Conservation (phyloP, 2,888 invertebrate genomes). For the Synanthedon tipuliformis region DNA sequence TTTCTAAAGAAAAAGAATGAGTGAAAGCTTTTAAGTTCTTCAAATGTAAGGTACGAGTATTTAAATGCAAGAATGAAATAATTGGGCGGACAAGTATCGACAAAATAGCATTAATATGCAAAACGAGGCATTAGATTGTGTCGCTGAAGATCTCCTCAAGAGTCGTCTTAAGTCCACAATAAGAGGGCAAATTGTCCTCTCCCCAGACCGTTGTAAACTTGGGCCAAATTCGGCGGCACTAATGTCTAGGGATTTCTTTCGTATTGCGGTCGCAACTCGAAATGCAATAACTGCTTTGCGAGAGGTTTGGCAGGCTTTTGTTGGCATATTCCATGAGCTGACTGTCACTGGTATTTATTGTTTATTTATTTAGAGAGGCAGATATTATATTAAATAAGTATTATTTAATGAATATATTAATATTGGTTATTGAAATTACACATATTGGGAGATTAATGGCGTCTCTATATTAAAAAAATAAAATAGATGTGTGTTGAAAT, state of each 20-base stretch:
- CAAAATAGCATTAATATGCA: conserved; percentile 1
- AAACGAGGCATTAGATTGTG: conserved; percentile 1
- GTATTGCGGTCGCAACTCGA: not conserved
- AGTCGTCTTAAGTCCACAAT: conserved; percentile 4
- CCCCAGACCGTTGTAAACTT: not conserved
- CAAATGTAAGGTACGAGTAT: too few relatives aligned
- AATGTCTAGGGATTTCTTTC: not conserved
- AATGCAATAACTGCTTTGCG: not conserved
- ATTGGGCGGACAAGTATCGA: not conserved
- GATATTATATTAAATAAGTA: too few relatives aligned
- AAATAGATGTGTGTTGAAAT: too few relatives aligned
- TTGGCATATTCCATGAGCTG: too few relatives aligned
- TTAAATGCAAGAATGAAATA: not conserved
- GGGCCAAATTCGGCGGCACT: not conserved
- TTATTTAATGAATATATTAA: too few relatives aligned
- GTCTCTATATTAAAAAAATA: too few relatives aligned
- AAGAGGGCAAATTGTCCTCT: conserved; percentile 1
- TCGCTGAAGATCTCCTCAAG: not conserved
- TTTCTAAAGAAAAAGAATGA: too few relatives aligned
- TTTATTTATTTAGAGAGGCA: too few relatives aligned
- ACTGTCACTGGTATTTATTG: too few relatives aligned
- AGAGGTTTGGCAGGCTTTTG: not conserved
- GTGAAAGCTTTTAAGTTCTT: too few relatives aligned
- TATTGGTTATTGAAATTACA: too few relatives aligned
- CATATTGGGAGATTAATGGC: too few relatives aligned